Evolutionary conservation across 1,140 invertebrate genomes (phyloP), one percentile per base, ranked within the genome.

Genomic region (Panulirus ornatus): DNA sequence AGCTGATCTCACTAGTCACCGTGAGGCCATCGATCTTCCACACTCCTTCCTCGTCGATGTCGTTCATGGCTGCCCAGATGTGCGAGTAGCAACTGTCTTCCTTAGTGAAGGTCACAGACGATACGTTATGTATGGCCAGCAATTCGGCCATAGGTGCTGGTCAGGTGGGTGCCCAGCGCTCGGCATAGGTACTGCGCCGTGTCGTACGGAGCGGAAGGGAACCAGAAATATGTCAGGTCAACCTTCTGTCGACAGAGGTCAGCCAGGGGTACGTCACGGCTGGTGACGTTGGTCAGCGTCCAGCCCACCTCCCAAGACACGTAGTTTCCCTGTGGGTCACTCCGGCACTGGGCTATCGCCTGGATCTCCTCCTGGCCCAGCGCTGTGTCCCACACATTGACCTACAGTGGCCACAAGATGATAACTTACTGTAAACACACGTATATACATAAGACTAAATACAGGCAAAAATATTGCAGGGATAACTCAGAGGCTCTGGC

Each of bases 331-430:
- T 83, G 79, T 0, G n/a, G 63, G 70, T 89, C 79, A 5, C 82
- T 79, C 42, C 58, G 30, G 36, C 87, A 89, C 22, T 54, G n/a
- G 0, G 87, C 87, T 2, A 89, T 42, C 2, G 36, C 30, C 19
- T 42, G 63, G 2, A 89, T 70, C 42, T 89, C 79, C 8, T 83
- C 79, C 19, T 30, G 66, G 0, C 42, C 14, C 9, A 89, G 47
- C 1, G 79, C 54, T 38, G 22, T 73, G 51, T 89, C 87, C 87
- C 87, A 89, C 9, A 89, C 87, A 36, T 89, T 89, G 54, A 89
- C 79, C 87, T 89, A 70, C 34, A 51, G n/a, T n/a, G n/a, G n/a
- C n/a, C n/a, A n/a, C n/a, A n/a, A n/a, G n/a, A n/a, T n/a, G n/a
- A n/a, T n/a, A n/a, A n/a, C n/a, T n/a, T n/a, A n/a, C n/a, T n/a